Percentiles rank a stretch among this genome's conserved stretches.
These are phyloP conservation scores for Scaptomyza flava DNA, from an alignment of 2,888 invertebrate species.

Conservation along the genomic window DNA sequence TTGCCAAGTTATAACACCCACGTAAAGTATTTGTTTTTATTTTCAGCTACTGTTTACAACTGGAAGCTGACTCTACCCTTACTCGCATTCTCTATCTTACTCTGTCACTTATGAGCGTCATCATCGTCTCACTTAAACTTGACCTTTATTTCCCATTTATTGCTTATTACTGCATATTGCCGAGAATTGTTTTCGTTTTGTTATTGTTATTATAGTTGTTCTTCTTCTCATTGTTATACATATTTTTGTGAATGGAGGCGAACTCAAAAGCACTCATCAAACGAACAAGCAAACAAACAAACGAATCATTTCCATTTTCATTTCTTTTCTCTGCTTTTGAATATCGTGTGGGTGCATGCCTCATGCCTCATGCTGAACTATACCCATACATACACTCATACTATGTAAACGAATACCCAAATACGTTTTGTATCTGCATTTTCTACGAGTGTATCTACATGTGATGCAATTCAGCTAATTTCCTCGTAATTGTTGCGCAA, in stretches of 20 bases:
- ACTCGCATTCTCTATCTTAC: background rate
- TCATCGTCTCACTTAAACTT: conserved; percentile 65
- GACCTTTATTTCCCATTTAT: conserved; percentile 75
- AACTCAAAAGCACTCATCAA: conserved; percentile 20
- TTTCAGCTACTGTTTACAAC: background rate
- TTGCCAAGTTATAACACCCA: conserved; percentile 38
- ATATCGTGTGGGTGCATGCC: conserved; percentile 36
- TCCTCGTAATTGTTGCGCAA: conserved; percentile 62
- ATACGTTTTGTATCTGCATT: conserved; percentile 8
- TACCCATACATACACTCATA: conserved; percentile 7
- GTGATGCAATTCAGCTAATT: conserved; percentile 52
- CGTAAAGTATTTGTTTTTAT: conserved; percentile 9
- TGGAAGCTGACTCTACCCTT: background rate
- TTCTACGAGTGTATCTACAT: conserved; percentile 22
- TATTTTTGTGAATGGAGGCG: conserved; percentile 52
- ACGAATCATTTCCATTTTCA: conserved; percentile 39
- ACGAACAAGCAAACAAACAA: conserved; percentile 8
- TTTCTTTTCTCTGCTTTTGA: conserved; percentile 14
- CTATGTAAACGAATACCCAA: conserved; percentile 1
- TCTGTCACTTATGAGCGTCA: conserved; percentile 8
- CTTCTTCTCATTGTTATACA: conserved; percentile 47
- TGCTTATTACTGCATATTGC: conserved; percentile 65
- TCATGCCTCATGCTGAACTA: conserved; percentile 29
- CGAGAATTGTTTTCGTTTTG: conserved; percentile 46
- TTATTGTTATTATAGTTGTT: conserved; percentile 40